Evolutionary conservation across 2,797 vertebrate genomes (phyloP).

Genomic region (Bucorvus abyssinicus): DNA sequence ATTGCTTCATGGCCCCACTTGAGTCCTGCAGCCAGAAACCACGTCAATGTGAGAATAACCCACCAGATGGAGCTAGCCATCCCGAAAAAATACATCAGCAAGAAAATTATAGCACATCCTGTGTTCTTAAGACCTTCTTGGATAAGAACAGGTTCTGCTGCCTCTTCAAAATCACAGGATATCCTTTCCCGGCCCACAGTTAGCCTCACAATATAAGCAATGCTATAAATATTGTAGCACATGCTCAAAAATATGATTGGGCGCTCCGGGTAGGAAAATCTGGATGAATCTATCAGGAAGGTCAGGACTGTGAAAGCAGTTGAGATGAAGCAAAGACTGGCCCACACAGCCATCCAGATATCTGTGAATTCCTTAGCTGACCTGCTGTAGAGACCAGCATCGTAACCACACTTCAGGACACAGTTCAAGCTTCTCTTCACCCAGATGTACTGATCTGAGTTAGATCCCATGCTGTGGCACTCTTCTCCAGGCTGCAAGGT

Average conservation of each 20-base stretch:
- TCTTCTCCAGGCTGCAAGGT: slow-evolving; percentile 87
- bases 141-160: slow-evolving; percentile 91
- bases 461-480: slow-evolving; percentile 85
- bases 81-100: slow-evolving; percentile 98
- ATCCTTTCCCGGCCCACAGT: slow-evolving; percentile 96
- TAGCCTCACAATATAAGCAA: slow-evolving; percentile 94
- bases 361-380: slow-evolving; percentile 95
- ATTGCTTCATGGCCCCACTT: slow-evolving; percentile 99
- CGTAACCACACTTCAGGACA: slow-evolving; percentile 92
- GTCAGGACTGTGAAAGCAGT: slow-evolving; percentile 97
- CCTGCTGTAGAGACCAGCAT: slow-evolving; percentile 90
- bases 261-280: slow-evolving; percentile 96
- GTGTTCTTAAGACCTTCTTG: slow-evolving; percentile 99
- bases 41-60: slow-evolving; percentile 96
- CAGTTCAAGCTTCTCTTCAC: slow-evolving; percentile 91
- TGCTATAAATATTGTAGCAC: slow-evolving; percentile 99
- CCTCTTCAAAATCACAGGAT: slow-evolving; percentile 97
- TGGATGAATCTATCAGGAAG: slow-evolving; percentile 93
- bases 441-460: slow-evolving; percentile 93
- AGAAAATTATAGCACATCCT: slow-evolving; percentile 98
- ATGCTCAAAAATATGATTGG: slow-evolving; percentile 99
- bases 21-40: slow-evolving; percentile 95
- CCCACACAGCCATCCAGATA: slow-evolving; percentile 98
- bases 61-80: slow-evolving; percentile 99
- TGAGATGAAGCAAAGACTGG: slow-evolving; percentile 94